phyloP scores from a whole-genome alignment of 2,113 vertebrate genomes.

The Ramphastos sulfuratus region DNA sequence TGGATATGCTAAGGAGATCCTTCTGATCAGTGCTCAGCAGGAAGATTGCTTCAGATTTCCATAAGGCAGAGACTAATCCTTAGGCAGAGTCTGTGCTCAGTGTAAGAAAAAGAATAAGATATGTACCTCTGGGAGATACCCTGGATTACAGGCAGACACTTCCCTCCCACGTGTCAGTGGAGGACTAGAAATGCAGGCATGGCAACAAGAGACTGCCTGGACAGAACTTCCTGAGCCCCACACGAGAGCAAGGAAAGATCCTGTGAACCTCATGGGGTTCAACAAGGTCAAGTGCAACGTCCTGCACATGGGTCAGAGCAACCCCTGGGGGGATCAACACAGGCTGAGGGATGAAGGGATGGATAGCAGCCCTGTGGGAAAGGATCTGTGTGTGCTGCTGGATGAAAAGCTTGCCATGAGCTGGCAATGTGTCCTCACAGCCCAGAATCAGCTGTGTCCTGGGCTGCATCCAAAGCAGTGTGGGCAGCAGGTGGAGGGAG shows the following conservation, averaged over 20 bases:
- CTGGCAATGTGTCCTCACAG: too few species aligned
- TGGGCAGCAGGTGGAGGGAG: too few species aligned
- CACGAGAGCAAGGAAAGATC: background rate
- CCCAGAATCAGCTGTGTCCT: too few species aligned
- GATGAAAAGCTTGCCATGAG: background rate
- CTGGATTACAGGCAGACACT: background rate
- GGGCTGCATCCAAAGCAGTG: too few species aligned
- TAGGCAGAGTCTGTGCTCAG: background rate
- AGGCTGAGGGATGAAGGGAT: background rate
- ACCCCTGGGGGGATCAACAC: background rate
- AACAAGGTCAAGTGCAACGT: background rate
- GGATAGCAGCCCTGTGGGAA: background rate
- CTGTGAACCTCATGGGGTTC: background rate
- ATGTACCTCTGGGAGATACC: background rate
- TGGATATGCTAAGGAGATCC: background rate
- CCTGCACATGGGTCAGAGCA: background rate
- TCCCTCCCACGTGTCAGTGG: background rate
- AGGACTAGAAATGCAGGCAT: background rate
- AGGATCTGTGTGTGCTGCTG: background rate
- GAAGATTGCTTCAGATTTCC: background rate
- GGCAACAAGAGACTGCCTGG: background rate
- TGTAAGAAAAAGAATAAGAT: background rate
- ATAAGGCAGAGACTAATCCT: background rate
- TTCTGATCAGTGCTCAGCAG: background rate
- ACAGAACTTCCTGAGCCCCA: background rate